Percentiles rank a stretch among this genome's conserved stretches.
phyloP scores from a whole-genome alignment of 92 coral and sea anemone genomes.

The Scolanthus callimorphus region DNA sequence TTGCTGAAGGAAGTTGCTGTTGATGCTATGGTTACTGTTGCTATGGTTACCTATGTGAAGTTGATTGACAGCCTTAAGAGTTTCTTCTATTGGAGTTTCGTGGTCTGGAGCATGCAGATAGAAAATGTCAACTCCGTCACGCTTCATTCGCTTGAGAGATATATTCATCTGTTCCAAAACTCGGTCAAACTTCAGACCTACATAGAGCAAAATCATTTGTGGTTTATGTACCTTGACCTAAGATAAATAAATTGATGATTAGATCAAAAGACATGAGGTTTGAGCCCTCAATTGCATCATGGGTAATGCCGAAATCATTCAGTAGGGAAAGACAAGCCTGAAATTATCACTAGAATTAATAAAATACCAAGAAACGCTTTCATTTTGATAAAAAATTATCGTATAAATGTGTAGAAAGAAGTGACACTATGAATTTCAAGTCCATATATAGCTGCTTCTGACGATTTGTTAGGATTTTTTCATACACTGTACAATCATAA shows the following conservation, averaged over 20 bases:
- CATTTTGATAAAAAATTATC: too few species aligned
- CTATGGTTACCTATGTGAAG: constrained; percentile 67
- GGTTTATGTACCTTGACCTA: background rate
- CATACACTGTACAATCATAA: too few species aligned
- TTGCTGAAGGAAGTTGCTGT: too few species aligned
- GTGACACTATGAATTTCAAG: too few species aligned
- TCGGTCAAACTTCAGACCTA: constrained; percentile 74
- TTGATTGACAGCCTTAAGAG: constrained; percentile 76
- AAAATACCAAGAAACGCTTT: too few species aligned
- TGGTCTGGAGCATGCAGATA: constrained; percentile 95
- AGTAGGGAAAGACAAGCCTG: too few species aligned
- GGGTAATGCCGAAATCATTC: background rate
- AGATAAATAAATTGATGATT: background rate
- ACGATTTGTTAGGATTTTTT: too few species aligned
- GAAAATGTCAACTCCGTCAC: constrained; percentile 68
- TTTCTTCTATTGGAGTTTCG: constrained; percentile 79
- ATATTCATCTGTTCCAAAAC: constrained; percentile 68
- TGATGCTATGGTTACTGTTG: too few species aligned
- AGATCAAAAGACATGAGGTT: background rate
- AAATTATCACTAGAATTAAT: too few species aligned
- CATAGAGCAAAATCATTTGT: too few species aligned
- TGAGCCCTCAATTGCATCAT: background rate
- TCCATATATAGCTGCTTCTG: too few species aligned
- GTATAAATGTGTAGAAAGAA: too few species aligned
- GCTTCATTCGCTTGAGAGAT: constrained; percentile 69